These are phyloP conservation scores for Macrosoma leucophasiata DNA, from an alignment of 2,888 invertebrate species.

Conservation along the genomic window DNA sequence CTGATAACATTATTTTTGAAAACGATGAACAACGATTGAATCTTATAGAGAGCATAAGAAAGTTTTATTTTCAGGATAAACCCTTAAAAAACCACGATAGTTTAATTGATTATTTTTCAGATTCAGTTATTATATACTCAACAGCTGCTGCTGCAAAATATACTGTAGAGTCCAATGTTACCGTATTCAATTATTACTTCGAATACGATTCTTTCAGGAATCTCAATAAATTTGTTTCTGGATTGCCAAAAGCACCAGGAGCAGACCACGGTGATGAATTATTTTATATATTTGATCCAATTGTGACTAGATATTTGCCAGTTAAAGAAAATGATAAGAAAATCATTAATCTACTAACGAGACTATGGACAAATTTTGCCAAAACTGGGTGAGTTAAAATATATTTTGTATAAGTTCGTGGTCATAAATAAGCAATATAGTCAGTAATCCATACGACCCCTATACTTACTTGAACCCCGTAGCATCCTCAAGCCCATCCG, in stretches of 20 bases:
- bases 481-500: no score
- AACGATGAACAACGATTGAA: constrained; percentile 21
- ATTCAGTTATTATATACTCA: constrained; percentile 31
- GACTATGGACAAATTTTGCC: constrained; percentile 36
- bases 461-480: no score
- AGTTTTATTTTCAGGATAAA: constrained; percentile 32
- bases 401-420: no score
- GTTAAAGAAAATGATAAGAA: constrained; percentile 20
- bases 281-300: constrained; percentile 31
- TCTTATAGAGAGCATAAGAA: constrained; percentile 25
- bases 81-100: constrained; percentile 14
- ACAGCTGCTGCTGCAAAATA: constrained; percentile 20
- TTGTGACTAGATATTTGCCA: constrained; percentile 17
- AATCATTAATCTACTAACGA: constrained; percentile 29
- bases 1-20: constrained; percentile 28
- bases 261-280: constrained; percentile 35
- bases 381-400: constrained; percentile 34
- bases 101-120: constrained; percentile 36
- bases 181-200: constrained; percentile 36
- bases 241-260: constrained; percentile 24
- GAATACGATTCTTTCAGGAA: constrained; percentile 34
- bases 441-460: no score
- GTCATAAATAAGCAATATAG: no score
- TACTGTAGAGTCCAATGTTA: constrained; percentile 20
- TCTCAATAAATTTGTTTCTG: constrained; percentile 27